These are phyloP conservation scores for Lacerta bilineata DNA, from an alignment of 2,797 vertebrate genomes.

Conservation along the genomic window DNA sequence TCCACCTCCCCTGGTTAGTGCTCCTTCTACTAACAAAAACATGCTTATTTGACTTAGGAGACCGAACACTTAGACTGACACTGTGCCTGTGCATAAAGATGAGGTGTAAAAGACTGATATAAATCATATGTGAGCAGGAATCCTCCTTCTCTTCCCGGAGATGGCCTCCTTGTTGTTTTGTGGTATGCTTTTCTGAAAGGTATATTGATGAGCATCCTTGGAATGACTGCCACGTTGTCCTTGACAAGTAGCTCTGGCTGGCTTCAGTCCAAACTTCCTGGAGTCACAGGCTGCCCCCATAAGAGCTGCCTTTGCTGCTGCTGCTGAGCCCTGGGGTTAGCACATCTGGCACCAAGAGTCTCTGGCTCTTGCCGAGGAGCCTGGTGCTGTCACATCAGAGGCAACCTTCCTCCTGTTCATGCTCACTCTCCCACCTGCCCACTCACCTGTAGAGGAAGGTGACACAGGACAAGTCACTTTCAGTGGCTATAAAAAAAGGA, in stretches of 20 bases:
- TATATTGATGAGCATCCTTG: constrained; percentile 45
- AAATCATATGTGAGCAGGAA: neutral
- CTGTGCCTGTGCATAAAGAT: neutral
- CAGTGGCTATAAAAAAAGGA: neutral
- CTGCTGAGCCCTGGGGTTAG: constrained; percentile 32
- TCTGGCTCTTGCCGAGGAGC: neutral
- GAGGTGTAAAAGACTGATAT: neutral
- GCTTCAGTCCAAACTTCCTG: constrained; percentile 59
- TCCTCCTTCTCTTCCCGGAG: constrained; percentile 4
- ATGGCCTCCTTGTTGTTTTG: neutral
- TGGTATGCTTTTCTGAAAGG: constrained; percentile 10
- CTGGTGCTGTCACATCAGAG: neutral
- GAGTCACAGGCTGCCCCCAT: constrained; percentile 40
- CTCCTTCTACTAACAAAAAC: neutral
- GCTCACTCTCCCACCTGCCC: neutral
- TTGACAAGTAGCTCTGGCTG: constrained; percentile 56
- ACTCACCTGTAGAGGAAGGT: constrained; percentile 33
- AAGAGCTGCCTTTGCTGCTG: constrained; percentile 43
- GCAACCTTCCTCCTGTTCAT: constrained; percentile 20
- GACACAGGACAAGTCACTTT: neutral
- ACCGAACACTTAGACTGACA: neutral
- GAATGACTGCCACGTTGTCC: constrained; percentile 22
- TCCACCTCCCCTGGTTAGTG: neutral
- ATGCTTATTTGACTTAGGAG: neutral
- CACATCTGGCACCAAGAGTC: constrained; percentile 40